Evolutionary conservation across 2,797 vertebrate species (phyloP), one percentile per base, ranked within the genome.

Genomic region (Microchirus variegatus): DNA sequence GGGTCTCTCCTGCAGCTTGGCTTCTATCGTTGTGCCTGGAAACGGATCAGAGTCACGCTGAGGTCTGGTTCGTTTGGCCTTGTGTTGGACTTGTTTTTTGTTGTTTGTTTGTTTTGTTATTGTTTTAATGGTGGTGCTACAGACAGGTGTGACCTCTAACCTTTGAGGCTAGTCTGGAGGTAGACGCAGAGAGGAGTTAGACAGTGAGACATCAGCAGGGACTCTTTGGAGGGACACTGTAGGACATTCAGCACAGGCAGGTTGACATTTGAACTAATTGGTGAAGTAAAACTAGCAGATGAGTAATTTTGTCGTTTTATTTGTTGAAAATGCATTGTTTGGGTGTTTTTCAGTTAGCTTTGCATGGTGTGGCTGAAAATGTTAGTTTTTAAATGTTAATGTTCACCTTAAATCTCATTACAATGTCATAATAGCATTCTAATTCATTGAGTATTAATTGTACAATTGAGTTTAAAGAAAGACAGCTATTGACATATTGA

Each of bases 61-160:
- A 54, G n/a, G 8, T 61, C 44, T 14, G 16, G 5, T 47, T 55
- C 37, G 1, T 54, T 60, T 17, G 26, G 26, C 36, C 41, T 9
- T 8, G 35, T 5, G 3, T n/a, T 31, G 40, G 41, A 40, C 35
- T 3, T 2, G 5, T 40, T 36, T 4, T 1, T 9, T 43, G n/a
- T n/a, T n/a, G n/a, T 40, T 55, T 57, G n/a, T n/a, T n/a, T 3
- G 3, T 7, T 40, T 36, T 4, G 1, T 9, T 43, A n/a, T n/a
- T n/a, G n/a, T 40, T 55, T 57, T 42, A 36, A 42, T 63, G 56
- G 60, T 66, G 66, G 4, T 42, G 46, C 66, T 71, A 16, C 53
- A 63, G 43, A 16, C 53, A 63, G 43, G 18, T 58, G 62, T 67
- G 78, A 74, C 69, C 70, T 73, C 54, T 72, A 71, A 82, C 77